Evolutionary conservation across 2,797 vertebrate genomes (phyloP), one percentile per base, ranked within the genome.

Genomic region (Spinibarbus caldwelli): DNA sequence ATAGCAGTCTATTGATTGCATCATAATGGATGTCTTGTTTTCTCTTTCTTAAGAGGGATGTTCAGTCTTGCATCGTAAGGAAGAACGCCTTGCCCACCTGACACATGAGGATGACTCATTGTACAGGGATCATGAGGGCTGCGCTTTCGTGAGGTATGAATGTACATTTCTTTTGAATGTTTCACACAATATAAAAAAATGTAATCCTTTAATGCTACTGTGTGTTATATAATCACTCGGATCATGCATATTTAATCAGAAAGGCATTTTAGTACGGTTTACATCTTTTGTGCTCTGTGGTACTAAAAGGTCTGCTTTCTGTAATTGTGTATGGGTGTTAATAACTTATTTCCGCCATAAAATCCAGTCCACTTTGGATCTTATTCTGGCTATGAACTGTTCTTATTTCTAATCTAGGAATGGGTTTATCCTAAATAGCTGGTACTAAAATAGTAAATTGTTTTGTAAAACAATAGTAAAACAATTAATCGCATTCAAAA

Each of bases 131-230:
- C 88, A 92, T 89, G 89, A 84, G 88, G 87, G 87, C 88, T 83
- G 86, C 91, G 92, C 89, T 92, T 91, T 93, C 92, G 91, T 95
- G 92, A 94, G 92, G 92, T 95, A 90, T 7, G 68, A 54, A n/a
- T 31, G 21, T 10, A n/a, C 36, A 38, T 26, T 38, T 26, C 29
- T 49, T 26, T 29, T 45, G 19, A 54, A n/a, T 36, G 10, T 84
- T 49, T 84, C 31, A 41, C 52, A 4, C 23, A 9, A 82, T 10
- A 17, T 70, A 68, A 10, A 23, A 10, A 19, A 64, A 38, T 21
- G 5, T n/a, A 38, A 59, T 66, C 59, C 31, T 67, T 76, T 83
- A 75, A 77, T 14, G 23, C 11, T 41, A 26, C 54, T 34, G 9
- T 82, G 34, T 15, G 26, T 34, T 36, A 47, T 49, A 47, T 80